These are phyloP conservation scores for Bhutanitis thaidina DNA, from an alignment of 2,888 invertebrate species.

Conservation along the genomic window DNA sequence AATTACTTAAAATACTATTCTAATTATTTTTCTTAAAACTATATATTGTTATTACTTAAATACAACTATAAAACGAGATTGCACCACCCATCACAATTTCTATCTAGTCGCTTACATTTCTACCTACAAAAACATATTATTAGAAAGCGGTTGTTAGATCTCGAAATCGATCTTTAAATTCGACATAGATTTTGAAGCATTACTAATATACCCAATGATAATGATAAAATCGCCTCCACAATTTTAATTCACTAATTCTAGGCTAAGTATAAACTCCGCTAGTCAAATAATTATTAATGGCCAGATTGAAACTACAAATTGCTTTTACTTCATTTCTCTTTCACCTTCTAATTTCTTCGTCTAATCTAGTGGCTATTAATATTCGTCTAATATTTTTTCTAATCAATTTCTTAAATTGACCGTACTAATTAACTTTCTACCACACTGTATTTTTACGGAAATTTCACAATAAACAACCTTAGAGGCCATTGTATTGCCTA, in stretches of 20 bases:
- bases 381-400: slow-evolving; percentile 47
- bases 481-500: slow-evolving; percentile 49
- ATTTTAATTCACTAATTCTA: slow-evolving; percentile 51
- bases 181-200: slow-evolving; percentile 49
- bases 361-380: slow-evolving; percentile 62
- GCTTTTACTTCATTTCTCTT: slow-evolving; percentile 46
- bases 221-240: slow-evolving; percentile 62
- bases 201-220: slow-evolving; percentile 38
- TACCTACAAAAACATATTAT: slow-evolving; percentile 36
- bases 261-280: slow-evolving; percentile 55
- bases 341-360: slow-evolving; percentile 50
- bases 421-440: slow-evolving; percentile 58
- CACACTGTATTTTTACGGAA: slow-evolving; percentile 51
- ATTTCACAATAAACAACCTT: slow-evolving; percentile 43
- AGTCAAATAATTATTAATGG: slow-evolving; percentile 47
- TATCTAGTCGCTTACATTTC: slow-evolving; percentile 50
- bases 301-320: slow-evolving; percentile 60
- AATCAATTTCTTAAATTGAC: slow-evolving; percentile 49
- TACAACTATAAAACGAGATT: slow-evolving; percentile 66
- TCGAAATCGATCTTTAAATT: slow-evolving; percentile 29
- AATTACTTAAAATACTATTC: slow-evolving; percentile 30
- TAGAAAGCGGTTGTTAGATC: slow-evolving; percentile 22
- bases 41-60: slow-evolving; percentile 27
- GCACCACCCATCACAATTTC: slow-evolving; percentile 73
- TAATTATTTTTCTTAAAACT: slow-evolving; percentile 17